Evolutionary conservation across 2,888 invertebrate genomes (phyloP), one percentile per base, ranked within the genome.

Genomic region (Anthoptus insignis): DNA sequence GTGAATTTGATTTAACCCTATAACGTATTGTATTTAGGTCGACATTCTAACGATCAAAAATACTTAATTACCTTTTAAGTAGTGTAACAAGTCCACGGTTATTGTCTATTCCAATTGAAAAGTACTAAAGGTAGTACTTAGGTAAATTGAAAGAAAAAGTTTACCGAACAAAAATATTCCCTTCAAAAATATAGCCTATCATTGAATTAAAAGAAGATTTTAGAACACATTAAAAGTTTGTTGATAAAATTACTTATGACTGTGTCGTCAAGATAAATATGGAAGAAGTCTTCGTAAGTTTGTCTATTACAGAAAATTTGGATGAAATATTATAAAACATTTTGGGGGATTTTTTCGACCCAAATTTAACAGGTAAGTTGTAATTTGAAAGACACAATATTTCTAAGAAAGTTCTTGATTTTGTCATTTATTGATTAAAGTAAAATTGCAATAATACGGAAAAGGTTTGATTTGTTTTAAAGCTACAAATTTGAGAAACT

Each of bases 301-400:
- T 81, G 77, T 79, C 76, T 82, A 79, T 80, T 78, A 39, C 57
- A 77, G 68, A 64, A 64, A 77, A 78, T 81, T 64, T 39, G 27
- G 70, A 79, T 75, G 77, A 80, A 79, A 80, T 82, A 81, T 81
- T 82, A 82, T 77, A 77, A 82, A 81, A 77, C 79, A 79, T 80
- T 82, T 80, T 78, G 73, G 72, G 71, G 69, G 71, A 73, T 75
- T 73, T 70, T 14, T 24, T 58, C 60, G 67, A 66, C 64, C 53
- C 64, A 52, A 68, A 73, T 71, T 68, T 73, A 63, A 61, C 37
- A 63, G 56, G 63, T 63, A 57, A 50, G 56, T 50, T 63, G 50
- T 63, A 63, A 63, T 57, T 63, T 56, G 63, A 63, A 39, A 27
- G 49, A 45, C 14, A 29, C 14, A 47, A 22, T 47, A 47, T 47